These are phyloP conservation scores for Pseudomyrmex dendroicus DNA, from an alignment of 1,140 invertebrate genomes.

Conservation along the genomic window DNA sequence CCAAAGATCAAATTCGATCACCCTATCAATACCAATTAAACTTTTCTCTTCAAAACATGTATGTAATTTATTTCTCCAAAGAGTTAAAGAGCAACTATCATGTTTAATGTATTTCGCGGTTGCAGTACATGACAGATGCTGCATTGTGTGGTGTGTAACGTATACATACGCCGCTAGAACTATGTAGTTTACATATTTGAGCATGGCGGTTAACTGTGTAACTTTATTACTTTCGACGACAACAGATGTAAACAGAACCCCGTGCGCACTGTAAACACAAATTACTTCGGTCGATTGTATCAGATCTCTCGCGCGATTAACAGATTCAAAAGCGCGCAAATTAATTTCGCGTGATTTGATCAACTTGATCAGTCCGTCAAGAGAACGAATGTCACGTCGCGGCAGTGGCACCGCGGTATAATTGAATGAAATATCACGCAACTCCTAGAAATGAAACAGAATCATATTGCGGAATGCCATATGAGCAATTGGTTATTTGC, in stretches of 20 bases:
- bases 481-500: neutral
- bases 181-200: slow-evolving; percentile 23
- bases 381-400: slow-evolving; percentile 1
- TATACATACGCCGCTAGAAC: too few species aligned
- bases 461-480: neutral
- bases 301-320: slow-evolving; percentile 1
- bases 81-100: neutral
- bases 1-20: neutral
- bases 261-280: neutral
- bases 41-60: neutral
- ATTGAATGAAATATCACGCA: neutral
- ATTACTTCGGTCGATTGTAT: neutral
- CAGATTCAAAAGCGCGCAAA: neutral
- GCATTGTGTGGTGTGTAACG: neutral
- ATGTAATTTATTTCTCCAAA: neutral
- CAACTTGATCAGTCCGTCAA: slow-evolving; percentile 19
- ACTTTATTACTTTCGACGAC: slow-evolving; percentile 16
- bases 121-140: neutral
- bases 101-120: neutral
- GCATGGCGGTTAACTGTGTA: neutral
- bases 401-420: neutral
- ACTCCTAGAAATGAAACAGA: neutral
- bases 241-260: neutral
- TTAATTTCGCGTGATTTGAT: slow-evolving; percentile 35
- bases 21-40: neutral